Evolutionary conservation across 2,888 invertebrate genomes (phyloP).

Genomic region (Zaprionus obscuricornis): DNA sequence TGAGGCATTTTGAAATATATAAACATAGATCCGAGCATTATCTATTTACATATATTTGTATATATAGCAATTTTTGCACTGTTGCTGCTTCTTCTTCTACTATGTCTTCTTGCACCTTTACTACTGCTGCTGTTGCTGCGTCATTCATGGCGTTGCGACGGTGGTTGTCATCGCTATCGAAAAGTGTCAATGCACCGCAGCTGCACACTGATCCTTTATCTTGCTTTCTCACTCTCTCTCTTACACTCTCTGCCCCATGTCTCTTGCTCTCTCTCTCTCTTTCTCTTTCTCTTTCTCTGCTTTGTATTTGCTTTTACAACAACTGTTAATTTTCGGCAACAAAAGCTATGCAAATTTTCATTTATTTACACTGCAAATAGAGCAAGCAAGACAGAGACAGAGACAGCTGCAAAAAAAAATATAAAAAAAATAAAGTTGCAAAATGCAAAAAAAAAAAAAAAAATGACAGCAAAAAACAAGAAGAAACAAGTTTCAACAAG

Average conservation of each 20-base stretch:
- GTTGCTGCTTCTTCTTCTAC: not conserved
- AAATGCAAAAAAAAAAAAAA: no score
- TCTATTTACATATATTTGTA: constrained; percentile 16
- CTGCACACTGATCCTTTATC: constrained; percentile 11
- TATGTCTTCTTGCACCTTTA: no score
- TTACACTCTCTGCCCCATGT: not conserved
- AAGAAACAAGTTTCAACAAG: no score
- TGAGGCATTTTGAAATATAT: no score
- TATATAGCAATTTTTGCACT: not conserved
- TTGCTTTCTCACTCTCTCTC: not conserved
- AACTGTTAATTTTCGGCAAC: no score
- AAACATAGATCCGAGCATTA: constrained; percentile 22
- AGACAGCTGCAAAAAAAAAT: no score
- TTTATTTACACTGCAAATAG: no score
- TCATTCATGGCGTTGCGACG: not conserved
- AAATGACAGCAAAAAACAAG: no score
- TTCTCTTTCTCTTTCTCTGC: not conserved
- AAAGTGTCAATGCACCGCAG: constrained; percentile 41
- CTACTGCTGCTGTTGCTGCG: not conserved
- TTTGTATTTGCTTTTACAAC: constrained; percentile 33
- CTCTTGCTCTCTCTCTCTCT: not conserved
- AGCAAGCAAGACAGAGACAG: no score
- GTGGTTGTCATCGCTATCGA: constrained; percentile 36
- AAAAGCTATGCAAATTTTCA: no score
- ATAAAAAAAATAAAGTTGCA: no score